Evolutionary conservation across 2,797 vertebrate species (phyloP).

Genomic region (Natrix natrix): DNA sequence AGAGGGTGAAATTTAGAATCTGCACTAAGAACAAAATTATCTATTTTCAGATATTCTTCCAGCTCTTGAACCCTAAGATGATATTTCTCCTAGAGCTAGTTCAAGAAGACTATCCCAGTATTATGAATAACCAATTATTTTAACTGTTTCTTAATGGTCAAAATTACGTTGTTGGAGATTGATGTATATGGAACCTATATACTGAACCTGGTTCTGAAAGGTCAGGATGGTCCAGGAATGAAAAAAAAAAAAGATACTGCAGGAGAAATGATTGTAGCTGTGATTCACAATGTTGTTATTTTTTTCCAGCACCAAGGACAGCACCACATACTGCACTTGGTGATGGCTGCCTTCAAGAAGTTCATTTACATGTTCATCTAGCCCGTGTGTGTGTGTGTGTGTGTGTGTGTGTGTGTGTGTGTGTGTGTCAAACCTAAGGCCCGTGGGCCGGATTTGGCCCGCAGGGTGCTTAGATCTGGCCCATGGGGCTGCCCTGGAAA

Average conservation of each 20-base stretch:
- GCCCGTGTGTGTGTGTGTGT: no score
- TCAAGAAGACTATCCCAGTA: not conserved
- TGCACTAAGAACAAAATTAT: not conserved
- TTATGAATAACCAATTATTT: not conserved
- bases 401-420: no score
- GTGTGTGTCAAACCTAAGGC: no score
- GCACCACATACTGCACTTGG: not conserved
- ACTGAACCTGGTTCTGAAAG: not conserved
- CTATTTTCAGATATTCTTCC: not conserved
- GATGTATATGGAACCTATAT: not conserved
- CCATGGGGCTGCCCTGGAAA: no score
- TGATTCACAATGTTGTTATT: not conserved
- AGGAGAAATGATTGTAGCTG: not conserved
- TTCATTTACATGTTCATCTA: not conserved
- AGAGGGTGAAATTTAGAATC: not conserved
- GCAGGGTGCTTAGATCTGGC: no score
- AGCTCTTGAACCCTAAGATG: not conserved
- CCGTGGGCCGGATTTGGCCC: no score
- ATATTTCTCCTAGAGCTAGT: not conserved
- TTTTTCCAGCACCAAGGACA: slow-evolving; percentile 17
- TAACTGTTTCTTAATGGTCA: not conserved
- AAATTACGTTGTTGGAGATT: not conserved
- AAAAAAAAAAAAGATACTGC: not conserved
- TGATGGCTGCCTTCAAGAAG: not conserved
- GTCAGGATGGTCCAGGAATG: not conserved